Evolutionary conservation across 2,888 invertebrate species (phyloP).

Genomic region (Limulus polyphemus): DNA sequence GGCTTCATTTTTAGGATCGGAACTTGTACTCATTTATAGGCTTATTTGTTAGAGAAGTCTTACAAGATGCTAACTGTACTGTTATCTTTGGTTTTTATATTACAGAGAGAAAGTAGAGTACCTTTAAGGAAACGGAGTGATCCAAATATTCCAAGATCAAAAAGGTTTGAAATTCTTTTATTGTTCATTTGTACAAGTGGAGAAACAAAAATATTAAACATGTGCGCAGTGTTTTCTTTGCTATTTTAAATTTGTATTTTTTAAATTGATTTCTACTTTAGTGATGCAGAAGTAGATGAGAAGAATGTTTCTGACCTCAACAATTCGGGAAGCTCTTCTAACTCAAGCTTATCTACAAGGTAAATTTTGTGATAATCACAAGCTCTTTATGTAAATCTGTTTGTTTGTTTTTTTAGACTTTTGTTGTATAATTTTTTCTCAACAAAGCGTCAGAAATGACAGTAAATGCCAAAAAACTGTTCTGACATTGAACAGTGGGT

Average conservation of each 20-base stretch:
- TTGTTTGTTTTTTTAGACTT: no score
- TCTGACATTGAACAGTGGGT: no score
- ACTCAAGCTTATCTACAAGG: conserved; percentile 53
- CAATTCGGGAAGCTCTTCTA: conserved; percentile 56
- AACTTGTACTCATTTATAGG: no score
- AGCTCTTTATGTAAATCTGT: no score
- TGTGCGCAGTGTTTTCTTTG: no score
- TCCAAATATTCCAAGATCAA: conserved; percentile 39
- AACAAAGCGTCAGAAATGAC: no score
- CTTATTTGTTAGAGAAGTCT: no score
- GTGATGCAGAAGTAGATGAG: conserved; percentile 54
- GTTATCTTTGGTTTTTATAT: background rate
- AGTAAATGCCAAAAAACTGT: no score
- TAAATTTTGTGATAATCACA: conserved; percentile 29
- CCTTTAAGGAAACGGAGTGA: conserved; percentile 57
- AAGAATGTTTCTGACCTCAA: conserved; percentile 32
- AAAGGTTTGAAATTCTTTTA: conserved; percentile 16
- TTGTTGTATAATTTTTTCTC: no score
- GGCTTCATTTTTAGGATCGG: no score
- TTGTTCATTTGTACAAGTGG: no score
- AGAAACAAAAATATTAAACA: no score
- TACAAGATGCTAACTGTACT: background rate
- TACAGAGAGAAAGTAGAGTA: conserved; percentile 34
- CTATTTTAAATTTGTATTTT: background rate
- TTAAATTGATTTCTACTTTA: conserved; percentile 30